Conservation (phyloP, 92 coral and sea anemone species). For the Parazoanthus swiftii region DNA sequence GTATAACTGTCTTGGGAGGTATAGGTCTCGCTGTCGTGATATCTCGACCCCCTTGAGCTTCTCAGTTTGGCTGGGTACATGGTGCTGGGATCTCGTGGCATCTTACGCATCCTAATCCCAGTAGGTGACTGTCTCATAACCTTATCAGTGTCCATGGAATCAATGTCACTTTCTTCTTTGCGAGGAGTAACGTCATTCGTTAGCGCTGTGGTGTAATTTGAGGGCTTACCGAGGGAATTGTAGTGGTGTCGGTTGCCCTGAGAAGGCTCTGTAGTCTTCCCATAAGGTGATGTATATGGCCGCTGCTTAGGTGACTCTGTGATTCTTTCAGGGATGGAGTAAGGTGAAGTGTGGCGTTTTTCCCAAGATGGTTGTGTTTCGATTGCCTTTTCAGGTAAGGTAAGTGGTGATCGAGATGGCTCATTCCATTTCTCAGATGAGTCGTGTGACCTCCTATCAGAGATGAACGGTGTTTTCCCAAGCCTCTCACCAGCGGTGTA, state of each 20-base stretch:
- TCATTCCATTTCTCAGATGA: background rate
- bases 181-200: constrained; percentile 39
- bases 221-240: constrained; percentile 47
- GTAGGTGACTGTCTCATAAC: constrained; percentile 93
- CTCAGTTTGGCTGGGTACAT: constrained; percentile 63
- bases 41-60: constrained; percentile 3
- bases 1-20: background rate
- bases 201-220: constrained; percentile 23
- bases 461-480: background rate
- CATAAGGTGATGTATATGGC: background rate
- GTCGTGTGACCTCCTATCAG: background rate
- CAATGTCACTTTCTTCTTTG: constrained; percentile 67
- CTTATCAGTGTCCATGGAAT: constrained; percentile 88
- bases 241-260: constrained; percentile 1
- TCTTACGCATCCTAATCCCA: constrained; percentile 89
- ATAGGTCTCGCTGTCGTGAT: constrained; percentile 8
- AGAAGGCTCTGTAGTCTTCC: constrained; percentile 18
- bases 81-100: constrained; percentile 75
- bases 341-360: constrained; percentile 4
- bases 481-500: background rate
- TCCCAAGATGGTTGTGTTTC: background rate
- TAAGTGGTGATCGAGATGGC: background rate
- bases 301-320: background rate
- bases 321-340: constrained; percentile 7
- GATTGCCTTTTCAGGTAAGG: background rate